These are phyloP conservation scores for Zygothrica quintamaculata DNA, from an alignment of 2,888 invertebrate genomes.

Conservation along the genomic window DNA sequence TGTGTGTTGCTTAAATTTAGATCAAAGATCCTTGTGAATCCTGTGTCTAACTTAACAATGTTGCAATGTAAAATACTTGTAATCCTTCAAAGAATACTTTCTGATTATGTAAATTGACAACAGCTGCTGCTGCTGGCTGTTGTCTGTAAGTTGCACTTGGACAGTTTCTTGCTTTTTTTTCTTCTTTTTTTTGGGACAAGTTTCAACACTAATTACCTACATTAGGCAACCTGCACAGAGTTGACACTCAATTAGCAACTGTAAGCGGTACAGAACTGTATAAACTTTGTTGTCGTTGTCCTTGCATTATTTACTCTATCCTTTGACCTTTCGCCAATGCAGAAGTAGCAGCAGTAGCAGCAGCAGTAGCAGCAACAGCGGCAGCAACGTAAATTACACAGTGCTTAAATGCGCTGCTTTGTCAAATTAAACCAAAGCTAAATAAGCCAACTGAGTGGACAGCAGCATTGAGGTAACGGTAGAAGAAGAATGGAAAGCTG, in stretches of 20 bases:
- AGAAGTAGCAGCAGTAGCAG: background rate
- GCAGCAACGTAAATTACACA: constrained; percentile 39
- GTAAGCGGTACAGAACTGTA: constrained; percentile 51
- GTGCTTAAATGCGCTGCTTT: constrained; percentile 67
- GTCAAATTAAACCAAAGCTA: constrained; percentile 73
- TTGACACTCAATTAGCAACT: constrained; percentile 75
- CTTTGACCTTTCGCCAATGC: constrained; percentile 62
- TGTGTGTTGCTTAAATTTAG: background rate
- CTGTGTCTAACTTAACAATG: constrained; percentile 5
- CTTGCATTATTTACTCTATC: constrained; percentile 56
- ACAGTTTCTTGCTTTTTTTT: constrained; percentile 13
- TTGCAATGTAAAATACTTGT: constrained; percentile 6
- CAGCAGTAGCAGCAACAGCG: constrained; percentile 4
- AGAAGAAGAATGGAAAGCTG: background rate
- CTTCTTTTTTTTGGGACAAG: constrained; percentile 43
- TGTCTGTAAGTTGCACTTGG: constrained; percentile 25
- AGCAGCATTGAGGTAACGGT: too few relatives aligned
- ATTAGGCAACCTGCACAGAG: constrained; percentile 74
- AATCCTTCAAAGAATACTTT: constrained; percentile 40
- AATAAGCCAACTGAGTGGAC: constrained; percentile 52
- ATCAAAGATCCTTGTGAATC: constrained; percentile 27
- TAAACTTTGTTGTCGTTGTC: constrained; percentile 33
- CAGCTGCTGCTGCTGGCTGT: constrained; percentile 31
- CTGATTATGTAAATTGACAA: constrained; percentile 65
- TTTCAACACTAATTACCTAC: constrained; percentile 69